phyloP scores from a whole-genome alignment of 2,888 invertebrate genomes.

The Pedicia rivosa region DNA sequence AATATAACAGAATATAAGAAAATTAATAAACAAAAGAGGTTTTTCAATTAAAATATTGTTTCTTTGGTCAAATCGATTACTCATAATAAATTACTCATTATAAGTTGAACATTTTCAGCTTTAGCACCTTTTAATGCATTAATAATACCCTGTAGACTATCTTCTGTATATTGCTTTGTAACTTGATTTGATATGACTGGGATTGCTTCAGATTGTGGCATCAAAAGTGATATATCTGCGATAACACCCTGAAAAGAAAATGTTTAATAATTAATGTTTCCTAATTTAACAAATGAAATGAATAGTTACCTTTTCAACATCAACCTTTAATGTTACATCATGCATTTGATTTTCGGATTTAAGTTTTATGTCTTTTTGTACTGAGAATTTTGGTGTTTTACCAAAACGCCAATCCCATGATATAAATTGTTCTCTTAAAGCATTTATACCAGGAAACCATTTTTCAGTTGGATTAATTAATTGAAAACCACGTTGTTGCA shows the following conservation, averaged over 20 bases:
- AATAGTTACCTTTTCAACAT: slow-evolving; percentile 27
- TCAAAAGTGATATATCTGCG: slow-evolving; percentile 22
- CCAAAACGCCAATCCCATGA: slow-evolving; percentile 86
- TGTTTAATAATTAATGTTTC: neutral
- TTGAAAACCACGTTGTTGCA: slow-evolving; percentile 70
- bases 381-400: slow-evolving; percentile 69
- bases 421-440: slow-evolving; percentile 47
- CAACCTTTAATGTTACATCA: slow-evolving; percentile 40
- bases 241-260: slow-evolving; percentile 22
- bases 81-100: slow-evolving; percentile 24
- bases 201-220: slow-evolving; percentile 25
- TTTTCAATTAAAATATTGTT: neutral
- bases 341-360: slow-evolving; percentile 35
- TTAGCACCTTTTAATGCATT: slow-evolving; percentile 28
- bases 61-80: slow-evolving; percentile 2
- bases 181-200: slow-evolving; percentile 28
- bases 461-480: slow-evolving; percentile 71
- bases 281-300: neutral
- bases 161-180: slow-evolving; percentile 25
- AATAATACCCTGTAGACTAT: slow-evolving; percentile 26
- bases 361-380: slow-evolving; percentile 31
- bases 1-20: neutral
- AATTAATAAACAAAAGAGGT: neutral
- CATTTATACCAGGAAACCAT: slow-evolving; percentile 71
- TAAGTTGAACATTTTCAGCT: slow-evolving; percentile 29